Conservation (phyloP, 2,113 vertebrate species). For the Albula glossodonta region DNA sequence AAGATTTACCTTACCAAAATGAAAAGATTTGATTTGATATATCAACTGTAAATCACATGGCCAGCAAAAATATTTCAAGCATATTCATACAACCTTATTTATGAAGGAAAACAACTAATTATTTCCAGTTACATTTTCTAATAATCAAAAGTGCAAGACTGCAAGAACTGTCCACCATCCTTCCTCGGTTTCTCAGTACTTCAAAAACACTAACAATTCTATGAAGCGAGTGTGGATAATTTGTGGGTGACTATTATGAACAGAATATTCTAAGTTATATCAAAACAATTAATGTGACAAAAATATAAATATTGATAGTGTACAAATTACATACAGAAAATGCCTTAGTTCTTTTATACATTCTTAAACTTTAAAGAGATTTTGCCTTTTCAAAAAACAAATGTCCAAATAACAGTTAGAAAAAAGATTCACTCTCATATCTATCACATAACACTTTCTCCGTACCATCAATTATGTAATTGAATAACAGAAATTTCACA, state of each 20-base stretch:
- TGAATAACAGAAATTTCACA: neutral
- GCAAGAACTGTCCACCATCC: neutral
- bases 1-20: neutral
- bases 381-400: neutral
- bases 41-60: neutral
- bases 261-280: neutral
- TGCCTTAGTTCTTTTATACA: neutral
- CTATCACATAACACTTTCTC: neutral
- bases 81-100: neutral
- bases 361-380: neutral
- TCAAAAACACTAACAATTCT: neutral
- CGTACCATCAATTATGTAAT: neutral
- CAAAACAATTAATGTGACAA: neutral
- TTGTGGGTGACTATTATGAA: neutral
- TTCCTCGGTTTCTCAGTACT: neutral
- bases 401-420: neutral
- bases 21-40: neutral
- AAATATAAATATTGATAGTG: neutral
- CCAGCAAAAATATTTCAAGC: neutral
- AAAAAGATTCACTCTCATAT: neutral
- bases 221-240: neutral
- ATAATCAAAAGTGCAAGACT: neutral
- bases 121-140: neutral
- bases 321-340: neutral
- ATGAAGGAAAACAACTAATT: neutral